Percentiles rank a stretch among this genome's conserved stretches.
Conservation (phyloP, 2,113 vertebrate species). For the Apodemus speciosus region DNA sequence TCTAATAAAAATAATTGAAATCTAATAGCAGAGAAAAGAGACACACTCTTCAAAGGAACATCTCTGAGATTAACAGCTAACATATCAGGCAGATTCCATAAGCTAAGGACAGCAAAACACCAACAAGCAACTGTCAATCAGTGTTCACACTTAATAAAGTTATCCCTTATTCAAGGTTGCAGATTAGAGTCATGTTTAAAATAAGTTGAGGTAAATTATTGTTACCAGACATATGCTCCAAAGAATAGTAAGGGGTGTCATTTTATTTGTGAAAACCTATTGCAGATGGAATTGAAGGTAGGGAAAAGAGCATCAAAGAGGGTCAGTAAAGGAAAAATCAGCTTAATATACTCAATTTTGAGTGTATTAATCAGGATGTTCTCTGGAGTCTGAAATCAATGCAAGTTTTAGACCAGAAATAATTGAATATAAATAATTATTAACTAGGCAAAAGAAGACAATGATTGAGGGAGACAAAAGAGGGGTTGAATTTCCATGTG, state of each 20-base stretch:
- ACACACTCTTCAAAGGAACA: background rate
- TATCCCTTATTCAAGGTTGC: background rate
- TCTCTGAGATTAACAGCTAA: background rate
- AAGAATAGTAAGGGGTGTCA: background rate
- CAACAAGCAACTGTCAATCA: constrained; percentile 17
- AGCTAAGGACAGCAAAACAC: background rate
- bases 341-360: background rate
- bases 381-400: background rate
- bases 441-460: background rate
- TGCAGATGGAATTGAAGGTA: background rate
- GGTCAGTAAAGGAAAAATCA: background rate
- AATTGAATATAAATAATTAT: background rate
- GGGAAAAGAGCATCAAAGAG: background rate
- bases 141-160: background rate
- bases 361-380: background rate
- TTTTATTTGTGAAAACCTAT: background rate
- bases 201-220: constrained; percentile 27
- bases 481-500: background rate
- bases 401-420: background rate
- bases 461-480: background rate
- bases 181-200: constrained; percentile 16
- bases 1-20: background rate
- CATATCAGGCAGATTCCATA: background rate
- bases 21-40: background rate
- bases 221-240: background rate